Conservation (phyloP, 1,140 invertebrate genomes). For the Zaprionus vittiger region DNA sequence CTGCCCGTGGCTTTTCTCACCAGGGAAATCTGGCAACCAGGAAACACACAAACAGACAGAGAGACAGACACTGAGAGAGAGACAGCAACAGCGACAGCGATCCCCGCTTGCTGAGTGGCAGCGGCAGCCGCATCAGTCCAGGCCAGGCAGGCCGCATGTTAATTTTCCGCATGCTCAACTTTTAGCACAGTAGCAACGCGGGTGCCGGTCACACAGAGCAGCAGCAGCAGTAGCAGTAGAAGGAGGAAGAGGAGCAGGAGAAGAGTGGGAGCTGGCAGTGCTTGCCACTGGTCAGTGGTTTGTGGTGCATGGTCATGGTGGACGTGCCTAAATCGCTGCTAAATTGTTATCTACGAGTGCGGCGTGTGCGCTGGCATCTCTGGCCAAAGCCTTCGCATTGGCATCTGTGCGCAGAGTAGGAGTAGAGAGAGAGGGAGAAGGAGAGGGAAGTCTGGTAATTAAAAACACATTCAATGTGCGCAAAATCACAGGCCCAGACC, state of each 20-base stretch:
- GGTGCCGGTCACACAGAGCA: constrained; percentile 51
- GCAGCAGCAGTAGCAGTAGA: neutral
- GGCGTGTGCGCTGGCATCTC: constrained; percentile 77
- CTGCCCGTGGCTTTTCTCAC: constrained; percentile 79
- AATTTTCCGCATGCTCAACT: constrained; percentile 83
- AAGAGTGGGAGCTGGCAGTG: constrained; percentile 35
- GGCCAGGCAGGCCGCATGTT: constrained; percentile 63
- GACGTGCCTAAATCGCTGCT: constrained; percentile 80
- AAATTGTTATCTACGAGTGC: constrained; percentile 83
- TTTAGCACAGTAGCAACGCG: constrained; percentile 80
- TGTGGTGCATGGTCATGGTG: constrained; percentile 25
- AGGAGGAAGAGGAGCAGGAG: neutral
- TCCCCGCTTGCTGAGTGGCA: constrained; percentile 58
- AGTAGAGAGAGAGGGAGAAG: neutral
- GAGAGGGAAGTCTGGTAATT: constrained; percentile 59
- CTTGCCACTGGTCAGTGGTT: constrained; percentile 21
- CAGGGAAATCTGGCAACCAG: constrained; percentile 77
- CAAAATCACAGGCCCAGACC: constrained; percentile 72
- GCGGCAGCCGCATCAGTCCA: constrained; percentile 44
- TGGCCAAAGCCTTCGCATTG: constrained; percentile 48
- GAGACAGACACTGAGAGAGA: constrained; percentile 53
- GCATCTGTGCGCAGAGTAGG: constrained; percentile 44
- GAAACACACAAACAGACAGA: constrained; percentile 58
- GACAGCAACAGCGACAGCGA: constrained; percentile 36
- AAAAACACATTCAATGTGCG: constrained; percentile 82